Conservation (phyloP, 2,797 vertebrate species). For the Oreortyx pictus region DNA sequence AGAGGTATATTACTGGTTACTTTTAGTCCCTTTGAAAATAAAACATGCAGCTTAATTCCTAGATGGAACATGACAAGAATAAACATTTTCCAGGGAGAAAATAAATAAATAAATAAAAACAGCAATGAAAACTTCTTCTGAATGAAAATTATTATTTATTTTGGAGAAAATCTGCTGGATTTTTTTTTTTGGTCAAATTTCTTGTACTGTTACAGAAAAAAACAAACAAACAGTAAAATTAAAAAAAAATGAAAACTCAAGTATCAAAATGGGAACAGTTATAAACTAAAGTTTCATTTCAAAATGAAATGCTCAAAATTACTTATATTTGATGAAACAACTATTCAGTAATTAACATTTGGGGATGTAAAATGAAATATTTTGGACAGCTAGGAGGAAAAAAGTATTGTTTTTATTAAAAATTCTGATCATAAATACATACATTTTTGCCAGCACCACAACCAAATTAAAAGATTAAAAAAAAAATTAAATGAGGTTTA, state of each 20-base stretch:
- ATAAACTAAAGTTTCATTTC: background rate
- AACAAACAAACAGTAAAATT: background rate
- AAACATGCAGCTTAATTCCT: background rate
- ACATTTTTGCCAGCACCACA: background rate
- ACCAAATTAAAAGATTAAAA: background rate
- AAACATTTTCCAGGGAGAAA: background rate
- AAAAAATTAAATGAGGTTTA: background rate
- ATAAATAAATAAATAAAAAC: too few relatives aligned
- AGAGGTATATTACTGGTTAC: background rate
- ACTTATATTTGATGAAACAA: background rate
- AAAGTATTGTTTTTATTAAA: background rate
- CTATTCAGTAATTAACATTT: background rate
- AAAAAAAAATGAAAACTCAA: background rate
- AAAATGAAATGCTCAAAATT: background rate
- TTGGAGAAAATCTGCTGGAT: background rate
- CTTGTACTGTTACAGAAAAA: background rate
- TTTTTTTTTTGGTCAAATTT: fast-evolving
- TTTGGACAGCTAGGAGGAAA: background rate
- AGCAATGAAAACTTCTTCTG: background rate
- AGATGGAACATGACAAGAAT: background rate
- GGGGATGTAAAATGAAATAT: background rate
- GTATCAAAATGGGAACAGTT: background rate
- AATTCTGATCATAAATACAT: background rate
- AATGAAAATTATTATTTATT: background rate
- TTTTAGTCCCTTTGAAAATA: background rate